Base-by-base conservation (phyloP, 2,797 vertebrate species). In the Cephalopachus bancanus region DNA sequence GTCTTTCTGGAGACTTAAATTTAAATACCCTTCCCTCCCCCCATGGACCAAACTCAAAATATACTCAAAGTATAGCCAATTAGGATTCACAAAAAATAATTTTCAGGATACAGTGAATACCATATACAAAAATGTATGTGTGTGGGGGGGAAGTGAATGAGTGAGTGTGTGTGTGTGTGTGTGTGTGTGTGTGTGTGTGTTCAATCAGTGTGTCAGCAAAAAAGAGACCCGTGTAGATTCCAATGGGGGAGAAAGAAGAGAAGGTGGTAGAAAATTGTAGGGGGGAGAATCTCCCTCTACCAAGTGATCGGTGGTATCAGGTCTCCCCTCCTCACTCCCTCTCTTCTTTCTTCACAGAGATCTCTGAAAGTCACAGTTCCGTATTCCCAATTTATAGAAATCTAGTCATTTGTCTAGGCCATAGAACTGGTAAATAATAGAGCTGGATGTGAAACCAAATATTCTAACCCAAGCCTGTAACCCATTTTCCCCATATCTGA, bases 251-350 rank as follows among this genome's bases (percentile, higher is more conserved):
- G 74, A 37, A 1, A n/a, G 8, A 57, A 22, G 57, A 57, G 19
- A 51, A 9, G 11, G 15, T 44, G 49, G 19, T 10, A 22, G 14
- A 71, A 10, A 30, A 20, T 20, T 12, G 55, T 10, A 4, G 12
- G 10, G 1, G 2, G 10, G 4, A n/a, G 14, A 8, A 19, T 11
- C 7, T 1, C 44, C 20, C 0, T 37, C 51, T 9, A 16, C 10
- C 17, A 6, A 3, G 6, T 0, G 11, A 33, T 0, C 5, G 26
- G 78, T 12, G 15, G 0, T 3, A 2, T 8, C 28, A 16, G 49
- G 9, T 12, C 1, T 26, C 59, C 64, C 33, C 37, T 4, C 20
- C 71, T 83, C 51, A 22, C 2, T 64, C 16, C 37, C 24, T 17
- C 4, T 44, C 80, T 20, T 26, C 24, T 19, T 10, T 49, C 37